Evolutionary conservation across 2,888 invertebrate species (phyloP), one percentile per base, ranked within the genome.

Genomic region (Cryptocheilus praepositus): DNA sequence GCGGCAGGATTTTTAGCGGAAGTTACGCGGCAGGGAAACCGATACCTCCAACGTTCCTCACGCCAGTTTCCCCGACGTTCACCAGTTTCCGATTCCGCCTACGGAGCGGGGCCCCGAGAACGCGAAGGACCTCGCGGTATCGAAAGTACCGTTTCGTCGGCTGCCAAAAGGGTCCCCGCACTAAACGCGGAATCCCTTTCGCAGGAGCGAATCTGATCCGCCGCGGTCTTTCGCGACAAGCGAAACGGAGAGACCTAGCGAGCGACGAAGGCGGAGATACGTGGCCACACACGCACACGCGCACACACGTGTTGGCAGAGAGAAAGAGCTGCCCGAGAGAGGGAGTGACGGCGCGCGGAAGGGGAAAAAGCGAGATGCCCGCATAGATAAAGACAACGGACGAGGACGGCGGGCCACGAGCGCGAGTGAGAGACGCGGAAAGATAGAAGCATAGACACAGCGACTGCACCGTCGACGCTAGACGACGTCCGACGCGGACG

Each of bases 111-210:
- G 3, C 25, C 2, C 2, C 28, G 55, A 25, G 18, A 18, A 49
- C 18, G 56, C 56, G 57, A 49, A 22, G 49, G 46, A 45, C 55
- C 64, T 61, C 71, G 64, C 61, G 62, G 62, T 57, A 67, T 60
- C 65, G 64, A 58, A 61, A 71, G 56, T 64, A 60, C 44, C 52
- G 56, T 58, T 54, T 52, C 11, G 64, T 49, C n/a, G 44, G 55
- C 16, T 36, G 51, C 44, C 51, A 36, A 3, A 15, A 46, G 28
- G 51, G 56, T 52, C 59, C 60, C 46, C 59, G 60, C 55, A 11
- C 4, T n/a, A 28, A 55, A 55, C 54, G 36, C 54, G 54, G 54
- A 55, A 55, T 28, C 54, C 36, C 36, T 28, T 18, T 55, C 56
- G 22, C 44, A 21, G 43, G 36, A 36, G 36, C 44, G 44, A 36